These are phyloP conservation scores for Etheostoma nigrum DNA, from an alignment of 2,797 vertebrate genomes.

Conservation along the genomic window DNA sequence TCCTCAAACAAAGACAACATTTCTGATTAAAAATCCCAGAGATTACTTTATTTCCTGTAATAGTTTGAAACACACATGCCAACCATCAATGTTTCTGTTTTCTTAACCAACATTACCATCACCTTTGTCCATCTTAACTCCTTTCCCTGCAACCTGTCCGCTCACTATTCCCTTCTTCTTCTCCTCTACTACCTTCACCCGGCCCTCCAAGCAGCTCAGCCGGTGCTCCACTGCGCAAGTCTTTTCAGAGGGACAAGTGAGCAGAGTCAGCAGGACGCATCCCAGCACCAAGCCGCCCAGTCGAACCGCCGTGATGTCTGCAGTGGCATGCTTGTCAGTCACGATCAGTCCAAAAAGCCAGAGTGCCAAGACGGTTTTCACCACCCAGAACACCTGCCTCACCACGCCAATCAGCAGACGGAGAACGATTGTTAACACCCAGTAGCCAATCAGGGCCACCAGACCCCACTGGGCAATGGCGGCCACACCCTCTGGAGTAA, in stretches of 20 bases:
- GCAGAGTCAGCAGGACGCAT: slow-evolving; percentile 75
- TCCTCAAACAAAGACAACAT: slow-evolving; percentile 25
- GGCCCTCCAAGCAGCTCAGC: slow-evolving; percentile 77
- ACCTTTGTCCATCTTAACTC: slow-evolving; percentile 38
- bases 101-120: slow-evolving; percentile 21
- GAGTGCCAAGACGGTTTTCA: slow-evolving; percentile 77
- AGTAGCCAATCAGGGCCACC: slow-evolving; percentile 83
- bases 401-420: slow-evolving; percentile 71
- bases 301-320: slow-evolving; percentile 76
- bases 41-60: slow-evolving; percentile 72
- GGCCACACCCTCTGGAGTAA: slow-evolving; percentile 84
- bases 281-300: slow-evolving; percentile 78
- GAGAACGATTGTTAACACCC: slow-evolving; percentile 77
- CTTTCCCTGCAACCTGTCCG: neutral
- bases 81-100: slow-evolving; percentile 45
- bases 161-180: slow-evolving; percentile 71
- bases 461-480: slow-evolving; percentile 84
- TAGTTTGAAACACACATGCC: slow-evolving; percentile 55
- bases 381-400: slow-evolving; percentile 81
- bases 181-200: slow-evolving; percentile 79
- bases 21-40: slow-evolving; percentile 73
- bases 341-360: slow-evolving; percentile 84
- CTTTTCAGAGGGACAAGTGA: slow-evolving; percentile 62
- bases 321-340: slow-evolving; percentile 63
- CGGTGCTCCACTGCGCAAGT: slow-evolving; percentile 69